Evolutionary conservation across 1,140 invertebrate genomes (phyloP).

Genomic region (Drosophila neocordata): DNA sequence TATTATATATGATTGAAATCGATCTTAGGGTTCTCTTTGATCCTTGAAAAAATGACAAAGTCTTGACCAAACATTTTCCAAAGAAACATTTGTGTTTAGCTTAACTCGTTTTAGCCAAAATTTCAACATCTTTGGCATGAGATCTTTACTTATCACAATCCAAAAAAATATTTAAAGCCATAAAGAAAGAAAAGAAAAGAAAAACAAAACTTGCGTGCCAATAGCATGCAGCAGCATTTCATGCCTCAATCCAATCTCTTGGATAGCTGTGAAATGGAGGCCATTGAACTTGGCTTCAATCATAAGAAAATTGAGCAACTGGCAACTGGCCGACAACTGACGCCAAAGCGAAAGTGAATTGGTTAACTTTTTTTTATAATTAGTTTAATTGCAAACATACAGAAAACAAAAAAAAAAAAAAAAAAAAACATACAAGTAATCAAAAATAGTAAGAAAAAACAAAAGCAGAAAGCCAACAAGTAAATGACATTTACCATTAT

Average conservation of each 20-base stretch:
- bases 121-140: too few relatives aligned
- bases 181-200: not conserved
- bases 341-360: slow-evolving; percentile 65
- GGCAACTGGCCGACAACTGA: slow-evolving; percentile 34
- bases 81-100: too few relatives aligned
- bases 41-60: too few relatives aligned
- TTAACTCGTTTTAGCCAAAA: too few relatives aligned
- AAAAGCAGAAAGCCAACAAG: slow-evolving; percentile 14
- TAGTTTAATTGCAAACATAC: slow-evolving; percentile 68
- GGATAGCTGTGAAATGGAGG: slow-evolving; percentile 15
- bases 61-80: too few relatives aligned
- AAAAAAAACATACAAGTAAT: slow-evolving; percentile 15
- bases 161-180: not conserved
- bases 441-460: slow-evolving; percentile 1
- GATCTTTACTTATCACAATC: too few relatives aligned
- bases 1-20: too few relatives aligned
- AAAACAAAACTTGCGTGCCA: slow-evolving; percentile 53
- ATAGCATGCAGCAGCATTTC: slow-evolving; percentile 46
- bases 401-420: too few relatives aligned
- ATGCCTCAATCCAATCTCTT: slow-evolving; percentile 39
- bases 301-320: slow-evolving; percentile 46
- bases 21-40: too few relatives aligned
- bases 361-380: slow-evolving; percentile 60
- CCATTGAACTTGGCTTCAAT: slow-evolving; percentile 66
- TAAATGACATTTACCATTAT: slow-evolving; percentile 14